Percentiles rank a stretch among this genome's conserved stretches.
Evolutionary conservation across 2,888 invertebrate genomes (phyloP).

Genomic region (Corbicula japonica): DNA sequence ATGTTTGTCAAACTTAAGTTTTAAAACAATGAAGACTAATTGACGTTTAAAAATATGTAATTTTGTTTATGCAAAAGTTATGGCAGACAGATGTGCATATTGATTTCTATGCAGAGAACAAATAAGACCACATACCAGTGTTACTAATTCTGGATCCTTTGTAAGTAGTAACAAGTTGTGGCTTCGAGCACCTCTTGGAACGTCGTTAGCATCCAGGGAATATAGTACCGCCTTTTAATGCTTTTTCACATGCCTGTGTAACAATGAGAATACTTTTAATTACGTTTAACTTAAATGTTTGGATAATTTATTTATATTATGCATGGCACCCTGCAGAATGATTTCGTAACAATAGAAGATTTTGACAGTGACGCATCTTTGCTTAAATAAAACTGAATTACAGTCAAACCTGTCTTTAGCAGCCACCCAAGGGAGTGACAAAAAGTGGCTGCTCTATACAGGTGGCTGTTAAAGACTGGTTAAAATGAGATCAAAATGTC

Average conservation of each 20-base stretch:
- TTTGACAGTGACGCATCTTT: not conserved
- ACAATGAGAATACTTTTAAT: too few relatives aligned
- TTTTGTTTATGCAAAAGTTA: too few relatives aligned
- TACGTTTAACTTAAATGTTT: too few relatives aligned
- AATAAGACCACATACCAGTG: slow-evolving; percentile 19
- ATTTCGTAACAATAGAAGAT: too few relatives aligned
- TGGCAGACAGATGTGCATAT: not conserved
- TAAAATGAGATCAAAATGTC: too few relatives aligned
- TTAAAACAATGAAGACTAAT: not conserved
- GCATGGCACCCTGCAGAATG: too few relatives aligned
- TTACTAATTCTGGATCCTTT: not conserved
- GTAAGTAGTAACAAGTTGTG: slow-evolving; percentile 1
- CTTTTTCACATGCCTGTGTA: slow-evolving; percentile 57
- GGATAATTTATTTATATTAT: too few relatives aligned
- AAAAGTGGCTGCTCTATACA: too few relatives aligned
- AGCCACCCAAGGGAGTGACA: too few relatives aligned
- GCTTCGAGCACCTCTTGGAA: slow-evolving; percentile 8
- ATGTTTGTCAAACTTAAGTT: not conserved
- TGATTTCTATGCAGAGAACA: too few relatives aligned
- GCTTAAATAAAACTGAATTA: not conserved
- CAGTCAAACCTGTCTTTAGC: not conserved
- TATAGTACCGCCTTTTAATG: slow-evolving; percentile 54
- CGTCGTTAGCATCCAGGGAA: slow-evolving; percentile 38
- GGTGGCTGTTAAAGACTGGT: too few relatives aligned
- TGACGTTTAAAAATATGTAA: too few relatives aligned